Conservation (phyloP, 2,888 invertebrate species). For the Lepidonotus clava region DNA sequence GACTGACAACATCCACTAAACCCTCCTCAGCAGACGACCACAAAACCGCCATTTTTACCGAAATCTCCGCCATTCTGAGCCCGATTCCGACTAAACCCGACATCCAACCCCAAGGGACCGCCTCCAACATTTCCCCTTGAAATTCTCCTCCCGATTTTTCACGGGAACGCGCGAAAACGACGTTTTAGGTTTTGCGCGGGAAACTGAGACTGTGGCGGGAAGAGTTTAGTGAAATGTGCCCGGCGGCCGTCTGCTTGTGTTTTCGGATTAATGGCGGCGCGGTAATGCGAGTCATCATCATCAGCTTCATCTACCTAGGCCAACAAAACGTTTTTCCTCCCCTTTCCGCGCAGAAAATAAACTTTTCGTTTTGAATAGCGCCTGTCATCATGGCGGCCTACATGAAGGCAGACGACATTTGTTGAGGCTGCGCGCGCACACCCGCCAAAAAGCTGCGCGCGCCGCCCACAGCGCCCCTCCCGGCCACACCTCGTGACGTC, state of each 20-base stretch:
- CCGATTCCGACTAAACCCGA: background rate
- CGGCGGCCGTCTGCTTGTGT: conserved; percentile 16
- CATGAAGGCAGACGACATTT: background rate
- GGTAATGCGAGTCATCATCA: conserved; percentile 40
- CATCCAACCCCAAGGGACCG: background rate
- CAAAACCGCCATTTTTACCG: background rate
- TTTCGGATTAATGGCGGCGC: conserved; percentile 40
- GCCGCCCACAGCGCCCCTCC: too few species aligned
- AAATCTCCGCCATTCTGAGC: background rate
- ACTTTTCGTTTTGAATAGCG: conserved; percentile 36
- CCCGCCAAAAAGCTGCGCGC: too few species aligned
- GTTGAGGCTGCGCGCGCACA: conserved; percentile 5
- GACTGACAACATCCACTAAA: background rate
- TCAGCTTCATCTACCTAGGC: conserved; percentile 28
- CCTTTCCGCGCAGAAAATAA: conserved; percentile 14
- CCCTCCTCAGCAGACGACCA: background rate
- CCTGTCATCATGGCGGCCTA: background rate
- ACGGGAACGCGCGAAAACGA: too few species aligned
- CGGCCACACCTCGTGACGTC: too few species aligned
- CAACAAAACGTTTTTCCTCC: conserved; percentile 41
- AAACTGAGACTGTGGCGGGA: conserved; percentile 31
- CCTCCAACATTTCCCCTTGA: background rate
- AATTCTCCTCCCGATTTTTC: background rate
- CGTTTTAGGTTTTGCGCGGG: background rate
- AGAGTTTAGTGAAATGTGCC: conserved; percentile 33